These are phyloP conservation scores for Cotesia glomerata DNA, from an alignment of 1,140 invertebrate species.

Conservation along the genomic window DNA sequence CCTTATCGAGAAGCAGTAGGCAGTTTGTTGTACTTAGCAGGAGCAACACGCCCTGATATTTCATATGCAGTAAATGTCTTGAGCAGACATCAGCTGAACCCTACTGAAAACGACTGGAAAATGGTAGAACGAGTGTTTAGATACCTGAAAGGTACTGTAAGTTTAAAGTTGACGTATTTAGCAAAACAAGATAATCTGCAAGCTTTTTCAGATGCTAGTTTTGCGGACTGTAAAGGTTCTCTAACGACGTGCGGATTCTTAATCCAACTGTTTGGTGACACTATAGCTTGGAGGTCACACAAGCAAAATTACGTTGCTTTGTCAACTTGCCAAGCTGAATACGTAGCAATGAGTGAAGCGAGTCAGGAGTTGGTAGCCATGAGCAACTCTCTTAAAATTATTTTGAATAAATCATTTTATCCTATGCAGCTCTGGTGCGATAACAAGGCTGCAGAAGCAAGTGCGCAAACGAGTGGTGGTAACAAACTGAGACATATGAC, in stretches of 20 bases:
- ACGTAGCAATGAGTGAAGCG: conserved; percentile 30
- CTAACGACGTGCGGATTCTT: conserved; percentile 11
- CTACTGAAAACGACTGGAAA: conserved; percentile 34
- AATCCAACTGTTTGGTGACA: conserved; percentile 12
- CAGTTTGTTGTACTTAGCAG: conserved; percentile 45
- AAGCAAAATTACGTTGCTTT: conserved; percentile 15
- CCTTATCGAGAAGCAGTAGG: conserved; percentile 47
- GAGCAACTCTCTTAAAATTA: conserved; percentile 14
- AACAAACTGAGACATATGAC: conserved; percentile 29
- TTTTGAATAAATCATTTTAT: conserved; percentile 12
- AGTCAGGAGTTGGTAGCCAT: conserved; percentile 14
- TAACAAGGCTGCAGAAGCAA: conserved; percentile 17
- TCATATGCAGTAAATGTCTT: conserved; percentile 44
- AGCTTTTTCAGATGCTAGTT: conserved; percentile 15
- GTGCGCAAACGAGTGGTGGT: conserved; percentile 18
- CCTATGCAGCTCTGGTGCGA: conserved; percentile 18
- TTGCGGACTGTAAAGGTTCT: conserved; percentile 13
- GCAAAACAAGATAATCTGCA: neutral
- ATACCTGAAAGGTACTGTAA: conserved; percentile 1
- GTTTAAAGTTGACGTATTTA: neutral
- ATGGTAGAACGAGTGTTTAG: conserved; percentile 24
- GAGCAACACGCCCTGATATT: conserved; percentile 49
- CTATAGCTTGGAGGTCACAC: conserved; percentile 10
- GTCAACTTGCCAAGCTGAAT: conserved; percentile 28
- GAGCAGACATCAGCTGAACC: conserved; percentile 39